These are phyloP conservation scores for Nephrotoma guestfalica DNA, from an alignment of 2,888 invertebrate species.

Conservation along the genomic window DNA sequence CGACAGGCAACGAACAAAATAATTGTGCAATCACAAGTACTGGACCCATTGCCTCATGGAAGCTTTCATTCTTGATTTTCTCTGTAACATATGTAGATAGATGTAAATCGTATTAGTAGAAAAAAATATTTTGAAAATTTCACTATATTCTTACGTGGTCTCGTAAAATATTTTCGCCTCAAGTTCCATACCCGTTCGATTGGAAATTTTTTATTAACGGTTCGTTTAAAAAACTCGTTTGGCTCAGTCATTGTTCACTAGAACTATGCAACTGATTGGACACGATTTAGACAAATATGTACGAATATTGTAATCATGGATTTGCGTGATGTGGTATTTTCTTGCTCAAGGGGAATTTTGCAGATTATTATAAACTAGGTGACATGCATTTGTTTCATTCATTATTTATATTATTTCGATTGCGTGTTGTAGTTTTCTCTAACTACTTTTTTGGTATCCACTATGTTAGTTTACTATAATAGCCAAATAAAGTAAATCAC, in stretches of 20 bases:
- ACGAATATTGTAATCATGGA: too few species aligned
- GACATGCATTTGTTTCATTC: too few species aligned
- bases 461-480: too few species aligned
- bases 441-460: too few species aligned
- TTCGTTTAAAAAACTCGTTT: not conserved
- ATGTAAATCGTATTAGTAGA: not conserved
- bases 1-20: constrained; percentile 25
- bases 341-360: too few species aligned
- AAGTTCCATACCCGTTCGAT: not conserved
- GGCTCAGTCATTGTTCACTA: not conserved
- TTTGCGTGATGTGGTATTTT: too few species aligned
- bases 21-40: constrained; percentile 24
- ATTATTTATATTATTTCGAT: too few species aligned
- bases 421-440: too few species aligned
- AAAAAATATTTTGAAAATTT: not conserved
- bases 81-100: not conserved
- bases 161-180: not conserved
- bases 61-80: not conserved
- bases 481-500: too few species aligned
- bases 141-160: not conserved
- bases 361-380: too few species aligned
- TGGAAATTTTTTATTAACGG: not conserved
- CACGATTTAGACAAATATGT: too few species aligned
- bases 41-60: not conserved
- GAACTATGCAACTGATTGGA: not conserved